Conservation (phyloP, 2,797 vertebrate genomes). For the Macrochelys suwanniensis region DNA sequence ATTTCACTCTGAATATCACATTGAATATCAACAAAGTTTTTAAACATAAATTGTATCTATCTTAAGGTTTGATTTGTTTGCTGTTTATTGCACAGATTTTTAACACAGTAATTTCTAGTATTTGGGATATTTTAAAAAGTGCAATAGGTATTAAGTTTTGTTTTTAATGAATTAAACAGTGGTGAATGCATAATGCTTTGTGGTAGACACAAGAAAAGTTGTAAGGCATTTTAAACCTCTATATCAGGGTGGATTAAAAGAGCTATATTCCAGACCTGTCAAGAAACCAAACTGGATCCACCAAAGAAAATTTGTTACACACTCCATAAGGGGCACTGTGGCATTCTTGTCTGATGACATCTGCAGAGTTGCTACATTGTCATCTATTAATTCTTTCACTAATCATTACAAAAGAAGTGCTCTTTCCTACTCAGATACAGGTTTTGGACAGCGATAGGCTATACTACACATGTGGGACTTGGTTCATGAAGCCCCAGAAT, state of each 20-base stretch:
- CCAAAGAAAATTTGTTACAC: not conserved
- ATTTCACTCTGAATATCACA: not conserved
- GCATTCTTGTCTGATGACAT: not conserved
- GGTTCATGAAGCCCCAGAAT: not conserved
- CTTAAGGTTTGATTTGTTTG: not conserved
- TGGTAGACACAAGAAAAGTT: accelerated
- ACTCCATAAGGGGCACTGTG: not conserved
- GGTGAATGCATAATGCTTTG: not conserved
- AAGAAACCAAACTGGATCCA: not conserved
- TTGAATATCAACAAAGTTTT: not conserved
- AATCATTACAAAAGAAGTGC: too few species aligned
- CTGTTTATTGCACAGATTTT: not conserved
- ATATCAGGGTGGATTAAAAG: accelerated
- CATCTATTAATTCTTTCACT: slow-evolving; percentile 29
- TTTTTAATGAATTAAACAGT: not conserved
- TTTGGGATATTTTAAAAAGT: not conserved
- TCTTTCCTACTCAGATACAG: too few species aligned
- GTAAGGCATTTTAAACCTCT: not conserved
- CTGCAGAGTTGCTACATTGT: not conserved
- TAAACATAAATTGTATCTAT: not conserved
- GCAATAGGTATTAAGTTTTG: not conserved
- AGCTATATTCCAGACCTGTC: not conserved
- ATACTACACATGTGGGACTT: not conserved
- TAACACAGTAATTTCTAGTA: not conserved
- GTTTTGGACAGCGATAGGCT: too few species aligned